Evolutionary conservation across 2,888 invertebrate genomes (phyloP), one percentile per base, ranked within the genome.

Genomic region (Boloria selene): DNA sequence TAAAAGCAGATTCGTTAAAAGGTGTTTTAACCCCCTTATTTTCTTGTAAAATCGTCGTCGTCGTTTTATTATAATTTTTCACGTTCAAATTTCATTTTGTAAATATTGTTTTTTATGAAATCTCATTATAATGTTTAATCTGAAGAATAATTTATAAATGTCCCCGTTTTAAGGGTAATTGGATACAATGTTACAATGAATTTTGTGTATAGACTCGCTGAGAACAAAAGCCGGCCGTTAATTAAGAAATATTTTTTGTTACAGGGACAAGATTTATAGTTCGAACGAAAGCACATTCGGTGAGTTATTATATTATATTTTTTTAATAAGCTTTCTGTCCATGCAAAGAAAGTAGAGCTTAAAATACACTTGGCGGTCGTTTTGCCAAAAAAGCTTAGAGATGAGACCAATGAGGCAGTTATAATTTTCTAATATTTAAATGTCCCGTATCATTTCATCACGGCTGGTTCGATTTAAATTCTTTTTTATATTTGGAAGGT

Each of bases 211-310:
- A 55, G 44, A 62, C 55, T 56, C 56, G 56, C 18, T 51, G 58
- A 64, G 52, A 66, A 69, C 67, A 70, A 70, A 65, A 60, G 52
- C 58, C 17, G 56, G 16, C 7, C 65, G 64, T 70, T 67, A 70
- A 70, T 70, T 70, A 65, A 65, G 65, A 70, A 67, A 65, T 70
- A 65, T 70, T 67, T 69, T 69, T 69, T 70, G 70, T 70, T 67
- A 17, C 68, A 68, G 65, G 52, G 52, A 56, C 67, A 65, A 70
- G 65, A 67, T 70, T 70, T 70, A 67, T 70, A 56, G 55, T 70
- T 65, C 60, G 51, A 22, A 52, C 54, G 62, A 58, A 61, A 59
- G 58, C 67, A 64, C 64, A 58, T 58, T 59, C 64, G 64, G 69
- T 67, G 56, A 69, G 69, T 61, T 42, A 60, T 51, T 56, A 22